phyloP scores from a whole-genome alignment of 2,888 invertebrate species.

The Epirrita christyi region DNA sequence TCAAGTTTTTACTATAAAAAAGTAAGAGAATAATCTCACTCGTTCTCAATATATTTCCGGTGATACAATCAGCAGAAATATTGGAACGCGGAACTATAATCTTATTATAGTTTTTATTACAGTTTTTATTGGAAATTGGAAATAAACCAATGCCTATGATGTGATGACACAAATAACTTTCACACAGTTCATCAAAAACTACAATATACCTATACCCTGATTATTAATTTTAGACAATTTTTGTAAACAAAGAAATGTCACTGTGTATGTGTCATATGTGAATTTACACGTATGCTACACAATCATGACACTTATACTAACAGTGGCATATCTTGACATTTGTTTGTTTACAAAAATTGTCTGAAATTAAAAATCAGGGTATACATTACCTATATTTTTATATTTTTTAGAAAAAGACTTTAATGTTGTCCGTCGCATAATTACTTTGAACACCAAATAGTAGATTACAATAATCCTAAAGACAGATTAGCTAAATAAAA shows the following conservation, averaged over 20 bases:
- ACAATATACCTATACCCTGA: constrained; percentile 39
- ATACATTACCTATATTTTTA: no score
- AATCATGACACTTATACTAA: no score
- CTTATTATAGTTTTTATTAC: constrained; percentile 40
- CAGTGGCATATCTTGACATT: no score
- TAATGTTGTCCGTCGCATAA: constrained; percentile 31
- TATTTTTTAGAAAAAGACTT: constrained; percentile 36
- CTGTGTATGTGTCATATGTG: no score
- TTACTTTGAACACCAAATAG: constrained; percentile 74
- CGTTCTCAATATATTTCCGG: neutral
- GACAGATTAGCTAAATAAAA: constrained; percentile 81
- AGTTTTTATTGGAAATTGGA: neutral
- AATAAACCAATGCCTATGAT: constrained; percentile 7
- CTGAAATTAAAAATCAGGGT: no score
- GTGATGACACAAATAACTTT: constrained; percentile 29
- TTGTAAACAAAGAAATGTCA: no score
- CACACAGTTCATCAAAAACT: constrained; percentile 43
- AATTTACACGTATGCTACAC: no score
- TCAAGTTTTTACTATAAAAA: constrained; percentile 7
- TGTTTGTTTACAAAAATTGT: no score
- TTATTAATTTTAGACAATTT: no score
- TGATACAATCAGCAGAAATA: constrained; percentile 2
- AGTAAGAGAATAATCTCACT: neutral
- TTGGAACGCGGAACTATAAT: constrained; percentile 44
- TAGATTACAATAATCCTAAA: constrained; percentile 65